phyloP scores from a whole-genome alignment of 2,797 vertebrate species.

The Cercopithecus mitis region DNA sequence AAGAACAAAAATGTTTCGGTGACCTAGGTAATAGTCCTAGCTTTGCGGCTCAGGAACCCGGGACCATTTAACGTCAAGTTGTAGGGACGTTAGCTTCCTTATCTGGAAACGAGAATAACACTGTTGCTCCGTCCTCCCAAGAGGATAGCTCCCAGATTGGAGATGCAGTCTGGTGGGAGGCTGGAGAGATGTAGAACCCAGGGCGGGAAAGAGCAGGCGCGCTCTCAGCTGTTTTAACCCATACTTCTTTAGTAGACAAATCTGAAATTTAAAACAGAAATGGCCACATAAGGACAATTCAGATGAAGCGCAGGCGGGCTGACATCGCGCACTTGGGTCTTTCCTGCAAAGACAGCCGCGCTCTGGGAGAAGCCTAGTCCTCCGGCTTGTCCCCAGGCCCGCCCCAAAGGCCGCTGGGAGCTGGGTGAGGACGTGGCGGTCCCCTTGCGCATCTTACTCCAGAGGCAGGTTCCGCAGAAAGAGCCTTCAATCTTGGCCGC shows the following conservation, averaged over 20 bases:
- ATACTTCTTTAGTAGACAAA: background rate
- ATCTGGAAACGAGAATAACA: background rate
- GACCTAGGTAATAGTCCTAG: background rate
- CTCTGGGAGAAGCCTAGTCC: background rate
- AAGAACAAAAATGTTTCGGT: background rate
- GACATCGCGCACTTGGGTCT: background rate
- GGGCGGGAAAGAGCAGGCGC: background rate
- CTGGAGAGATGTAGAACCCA: background rate
- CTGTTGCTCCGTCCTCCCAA: too few relatives aligned
- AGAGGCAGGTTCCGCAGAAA: background rate
- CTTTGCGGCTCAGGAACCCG: background rate
- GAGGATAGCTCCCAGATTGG: background rate
- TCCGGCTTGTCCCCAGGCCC: background rate
- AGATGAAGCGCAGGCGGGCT: background rate
- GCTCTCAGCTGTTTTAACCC: background rate
- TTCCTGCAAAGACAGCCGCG: background rate
- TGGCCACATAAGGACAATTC: background rate
- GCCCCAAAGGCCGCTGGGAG: background rate
- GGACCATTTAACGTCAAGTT: background rate
- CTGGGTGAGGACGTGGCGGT: background rate
- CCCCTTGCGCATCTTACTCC: rapidly evolving
- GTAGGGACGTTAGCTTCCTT: background rate
- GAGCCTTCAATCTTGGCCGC: background rate
- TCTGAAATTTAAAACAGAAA: background rate
- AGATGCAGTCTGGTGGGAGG: background rate